phyloP scores from a whole-genome alignment of 2,888 invertebrate species.

The Clepsis dumicolana region DNA sequence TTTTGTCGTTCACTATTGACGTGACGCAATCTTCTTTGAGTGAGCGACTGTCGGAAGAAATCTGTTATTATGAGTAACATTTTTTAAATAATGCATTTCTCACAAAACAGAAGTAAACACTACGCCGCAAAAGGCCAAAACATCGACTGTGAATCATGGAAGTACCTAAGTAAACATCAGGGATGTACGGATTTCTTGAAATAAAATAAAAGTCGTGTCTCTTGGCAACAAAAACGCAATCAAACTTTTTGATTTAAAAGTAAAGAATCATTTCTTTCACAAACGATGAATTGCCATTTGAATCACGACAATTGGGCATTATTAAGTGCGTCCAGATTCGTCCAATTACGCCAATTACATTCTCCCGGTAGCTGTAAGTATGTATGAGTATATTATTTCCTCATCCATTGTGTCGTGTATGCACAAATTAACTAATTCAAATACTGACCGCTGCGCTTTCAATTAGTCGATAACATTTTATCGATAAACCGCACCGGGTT shows the following conservation, averaged over 20 bases:
- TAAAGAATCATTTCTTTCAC: conserved; percentile 82
- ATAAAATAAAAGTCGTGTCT: conserved; percentile 28
- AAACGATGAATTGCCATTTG: conserved; percentile 82
- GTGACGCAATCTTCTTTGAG: background rate
- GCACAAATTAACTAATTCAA: conserved; percentile 84
- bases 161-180: background rate
- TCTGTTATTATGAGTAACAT: background rate
- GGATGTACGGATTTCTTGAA: conserved; percentile 13
- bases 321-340: conserved; percentile 85
- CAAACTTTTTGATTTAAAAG: conserved; percentile 73
- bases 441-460: conserved; percentile 53
- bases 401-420: conserved; percentile 82
- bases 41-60: background rate
- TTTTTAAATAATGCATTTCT: background rate
- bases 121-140: background rate
- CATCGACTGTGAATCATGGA: conserved; percentile 7
- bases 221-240: conserved; percentile 46
- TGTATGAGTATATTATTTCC: conserved; percentile 79
- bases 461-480: conserved; percentile 46
- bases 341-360: conserved; percentile 85
- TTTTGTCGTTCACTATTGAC: background rate
- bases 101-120: background rate
- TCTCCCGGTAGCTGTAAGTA: conserved; percentile 76
- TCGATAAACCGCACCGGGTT: conserved; percentile 51
- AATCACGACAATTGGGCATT: conserved; percentile 82